Evolutionary conservation across 2,888 invertebrate genomes (phyloP).

Genomic region (Flexamia atlantica): DNA sequence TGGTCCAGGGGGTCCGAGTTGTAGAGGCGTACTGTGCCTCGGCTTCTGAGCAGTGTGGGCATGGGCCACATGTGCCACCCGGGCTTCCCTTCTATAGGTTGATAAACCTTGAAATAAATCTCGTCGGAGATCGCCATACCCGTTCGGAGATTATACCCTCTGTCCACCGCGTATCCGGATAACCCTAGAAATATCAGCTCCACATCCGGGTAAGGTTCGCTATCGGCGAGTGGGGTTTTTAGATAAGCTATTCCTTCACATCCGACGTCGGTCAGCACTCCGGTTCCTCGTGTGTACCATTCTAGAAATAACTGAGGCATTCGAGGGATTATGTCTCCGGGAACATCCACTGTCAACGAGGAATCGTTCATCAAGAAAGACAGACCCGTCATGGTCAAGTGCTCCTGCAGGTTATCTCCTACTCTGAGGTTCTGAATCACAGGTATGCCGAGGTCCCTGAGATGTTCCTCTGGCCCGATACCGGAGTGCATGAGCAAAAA

Average conservation of each 20-base stretch:
- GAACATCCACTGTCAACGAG: conserved; percentile 60
- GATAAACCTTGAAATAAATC: conserved; percentile 79
- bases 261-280: conserved; percentile 87
- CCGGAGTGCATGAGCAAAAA: conserved; percentile 91
- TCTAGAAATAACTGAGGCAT: conserved; percentile 82
- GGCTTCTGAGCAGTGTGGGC: conserved; percentile 85
- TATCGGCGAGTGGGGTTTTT: conserved; percentile 82
- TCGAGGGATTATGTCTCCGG: conserved; percentile 44
- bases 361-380: conserved; percentile 70
- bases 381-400: conserved; percentile 71
- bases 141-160: conserved; percentile 76
- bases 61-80: conserved; percentile 86
- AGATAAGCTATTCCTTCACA: conserved; percentile 88
- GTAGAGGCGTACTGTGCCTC: conserved; percentile 84
- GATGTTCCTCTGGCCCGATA: conserved; percentile 80
- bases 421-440: conserved; percentile 79
- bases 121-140: conserved; percentile 81
- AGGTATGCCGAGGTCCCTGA: conserved; percentile 77
- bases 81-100: conserved; percentile 75
- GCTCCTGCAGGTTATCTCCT: conserved; percentile 82
- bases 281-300: conserved; percentile 74
- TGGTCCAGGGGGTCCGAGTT: conserved; percentile 85
- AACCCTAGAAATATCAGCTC: conserved; percentile 89
- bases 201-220: conserved; percentile 85
- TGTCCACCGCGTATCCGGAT: conserved; percentile 84